A percentile compares a stretch with the other conserved stretches of the same genome.
Evolutionary conservation across 2,888 invertebrate species (phyloP).

Genomic region (Agrochola circellaris): DNA sequence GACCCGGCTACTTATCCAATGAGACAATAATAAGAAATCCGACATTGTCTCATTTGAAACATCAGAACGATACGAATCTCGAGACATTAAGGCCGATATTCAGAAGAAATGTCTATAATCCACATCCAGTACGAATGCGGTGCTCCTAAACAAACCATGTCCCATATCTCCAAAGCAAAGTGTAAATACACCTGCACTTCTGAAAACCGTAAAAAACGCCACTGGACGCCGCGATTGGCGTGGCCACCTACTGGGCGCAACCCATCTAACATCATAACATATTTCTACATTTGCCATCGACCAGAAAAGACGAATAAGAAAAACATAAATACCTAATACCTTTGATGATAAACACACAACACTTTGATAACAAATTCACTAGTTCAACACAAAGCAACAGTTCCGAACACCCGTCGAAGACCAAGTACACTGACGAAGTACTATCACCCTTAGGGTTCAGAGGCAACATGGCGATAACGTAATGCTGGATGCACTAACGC

Average conservation of each 20-base stretch:
- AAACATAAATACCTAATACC: background rate
- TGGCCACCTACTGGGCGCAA: background rate
- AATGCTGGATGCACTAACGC: slow-evolving; percentile 18
- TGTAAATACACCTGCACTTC: too few relatives aligned
- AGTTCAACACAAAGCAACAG: slow-evolving; percentile 3
- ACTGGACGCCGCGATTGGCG: background rate
- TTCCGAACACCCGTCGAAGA: background rate
- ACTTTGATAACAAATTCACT: background rate
- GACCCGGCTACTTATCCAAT: slow-evolving; percentile 27
- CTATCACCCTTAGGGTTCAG: slow-evolving; percentile 15
- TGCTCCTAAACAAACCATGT: background rate
- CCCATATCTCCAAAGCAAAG: background rate
- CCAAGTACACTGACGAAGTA: background rate
- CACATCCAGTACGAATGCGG: background rate
- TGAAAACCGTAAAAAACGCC: background rate
- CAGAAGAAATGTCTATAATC: background rate
- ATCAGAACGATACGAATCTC: slow-evolving; percentile 9
- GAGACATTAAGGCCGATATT: background rate
- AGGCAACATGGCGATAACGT: slow-evolving; percentile 32
- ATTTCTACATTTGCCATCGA: background rate
- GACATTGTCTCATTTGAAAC: background rate
- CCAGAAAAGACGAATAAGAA: background rate
- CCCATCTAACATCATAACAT: background rate
- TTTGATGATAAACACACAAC: background rate
- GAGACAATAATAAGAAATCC: slow-evolving; percentile 27